Conservation (phyloP, 2,113 vertebrate genomes). For the Calyptommatus sinebrachiatus region DNA sequence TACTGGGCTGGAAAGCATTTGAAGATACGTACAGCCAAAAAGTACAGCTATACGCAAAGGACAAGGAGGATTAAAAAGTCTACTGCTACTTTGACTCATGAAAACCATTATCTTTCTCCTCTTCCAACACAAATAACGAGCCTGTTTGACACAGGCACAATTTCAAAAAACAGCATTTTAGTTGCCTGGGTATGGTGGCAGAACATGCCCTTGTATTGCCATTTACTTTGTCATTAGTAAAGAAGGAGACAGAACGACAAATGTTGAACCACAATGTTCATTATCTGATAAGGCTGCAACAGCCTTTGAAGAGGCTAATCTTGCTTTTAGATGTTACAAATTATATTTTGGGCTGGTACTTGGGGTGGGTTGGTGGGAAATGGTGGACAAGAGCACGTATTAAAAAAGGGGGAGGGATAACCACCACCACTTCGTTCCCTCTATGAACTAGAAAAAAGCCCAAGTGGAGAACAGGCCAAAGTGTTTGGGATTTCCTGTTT, state of each 20-base stretch:
- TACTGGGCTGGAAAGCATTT: constrained; percentile 21
- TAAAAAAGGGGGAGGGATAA: not conserved
- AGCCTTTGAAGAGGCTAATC: not conserved
- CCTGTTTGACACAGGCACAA: not conserved
- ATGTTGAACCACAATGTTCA: too few species aligned
- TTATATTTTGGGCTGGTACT: not conserved
- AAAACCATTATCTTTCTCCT: not conserved
- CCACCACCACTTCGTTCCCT: not conserved
- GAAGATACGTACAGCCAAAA: constrained; percentile 25
- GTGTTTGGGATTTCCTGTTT: constrained; percentile 1
- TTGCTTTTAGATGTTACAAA: not conserved
- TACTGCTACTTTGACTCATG: constrained; percentile 14
- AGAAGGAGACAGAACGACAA: not conserved
- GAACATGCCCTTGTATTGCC: too few species aligned
- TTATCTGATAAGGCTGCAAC: not conserved
- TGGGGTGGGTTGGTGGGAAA: too few species aligned
- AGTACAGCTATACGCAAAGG: not conserved
- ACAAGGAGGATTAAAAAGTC: constrained; percentile 8
- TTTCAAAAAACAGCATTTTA: not conserved
- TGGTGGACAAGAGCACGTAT: too few species aligned
- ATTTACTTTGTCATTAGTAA: not conserved
- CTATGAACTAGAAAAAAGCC: constrained; percentile 4
- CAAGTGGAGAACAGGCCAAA: not conserved
- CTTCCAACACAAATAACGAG: constrained; percentile 10
- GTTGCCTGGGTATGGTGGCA: not conserved